Base-by-base conservation (phyloP, 2,888 invertebrate species). In the Ypsolopha scabrella region DNA sequence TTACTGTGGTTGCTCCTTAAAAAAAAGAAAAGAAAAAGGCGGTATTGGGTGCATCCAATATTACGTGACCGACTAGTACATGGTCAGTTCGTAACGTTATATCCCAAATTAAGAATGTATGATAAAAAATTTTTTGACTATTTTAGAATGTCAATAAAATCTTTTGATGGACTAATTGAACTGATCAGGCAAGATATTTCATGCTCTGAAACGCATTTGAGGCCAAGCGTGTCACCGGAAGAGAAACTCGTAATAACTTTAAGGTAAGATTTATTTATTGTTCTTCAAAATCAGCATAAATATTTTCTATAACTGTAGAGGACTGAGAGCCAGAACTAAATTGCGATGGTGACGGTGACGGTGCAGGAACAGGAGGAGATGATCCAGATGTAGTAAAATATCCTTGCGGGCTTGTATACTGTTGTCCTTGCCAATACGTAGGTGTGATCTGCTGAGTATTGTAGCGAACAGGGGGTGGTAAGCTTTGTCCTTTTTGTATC, bases 141-240 rank as follows among this genome's bases (percentile, higher is more conserved):
- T 57, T 63, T 64, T 52, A 58, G 61, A 59, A 63, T 66, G 64
- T 63, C 60, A 54, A 58, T 61, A 56, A 61, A 59, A 58, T 63
- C 62, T 48, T 64, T 65, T 60, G 60, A 64, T 58, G 59, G 64
- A 56, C 53, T 64, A 55, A 53, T 62, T 55, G 55, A 57, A 60
- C 54, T 64, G 51, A 61, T 64, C 54, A 60, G 55, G 54, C 50
- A 61, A 57, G 59, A 64, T 57, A 54, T 65, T 54, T 54, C 57
- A 56, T 39, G 56, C 55, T 47, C 52, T 57, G 54, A 55, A 58
- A 60, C 53, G 41, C 41, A 53, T 53, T 48, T 63, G 56, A 55
- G 57, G 55, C 39, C 50, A 51, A 55, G 52, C 52, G 55, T 62
- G 46, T 61, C 61, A 52, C 55, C 61, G 24, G 62, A 61, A 60